Conservation (phyloP, 2,888 invertebrate genomes). For the Thereva nobilitata region DNA sequence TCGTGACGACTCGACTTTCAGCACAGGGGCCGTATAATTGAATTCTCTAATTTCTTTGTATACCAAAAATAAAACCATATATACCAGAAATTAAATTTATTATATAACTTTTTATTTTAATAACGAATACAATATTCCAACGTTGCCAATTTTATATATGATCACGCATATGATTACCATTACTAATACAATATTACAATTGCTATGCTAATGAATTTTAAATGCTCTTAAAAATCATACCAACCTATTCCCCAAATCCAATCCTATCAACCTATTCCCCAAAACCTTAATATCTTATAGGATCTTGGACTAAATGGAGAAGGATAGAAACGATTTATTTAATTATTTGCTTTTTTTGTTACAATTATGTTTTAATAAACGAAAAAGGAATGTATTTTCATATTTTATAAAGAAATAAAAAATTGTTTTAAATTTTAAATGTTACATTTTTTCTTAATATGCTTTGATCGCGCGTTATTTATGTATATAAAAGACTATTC, state of each 20-base stretch:
- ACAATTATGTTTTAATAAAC: conserved; percentile 11
- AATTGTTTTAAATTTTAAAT: conserved; percentile 7
- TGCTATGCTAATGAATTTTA: too few relatives aligned
- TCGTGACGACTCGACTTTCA: too few relatives aligned
- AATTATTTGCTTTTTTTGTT: neutral
- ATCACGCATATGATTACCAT: neutral
- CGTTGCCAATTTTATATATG: neutral
- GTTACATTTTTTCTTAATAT: conserved; percentile 19
- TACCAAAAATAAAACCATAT: too few relatives aligned
- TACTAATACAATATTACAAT: too few relatives aligned
- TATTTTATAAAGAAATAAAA: conserved; percentile 21
- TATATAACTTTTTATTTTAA: neutral
- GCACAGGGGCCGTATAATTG: too few relatives aligned
- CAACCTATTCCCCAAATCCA: too few relatives aligned
- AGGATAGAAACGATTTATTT: neutral
- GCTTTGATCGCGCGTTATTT: conserved; percentile 5
- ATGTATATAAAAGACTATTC: neutral
- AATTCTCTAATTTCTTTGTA: too few relatives aligned
- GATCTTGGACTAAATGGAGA: neutral
- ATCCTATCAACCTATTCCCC: too few relatives aligned
- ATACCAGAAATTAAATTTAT: too few relatives aligned
- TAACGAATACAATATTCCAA: neutral
- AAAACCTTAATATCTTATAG: too few relatives aligned
- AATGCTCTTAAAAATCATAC: too few relatives aligned
- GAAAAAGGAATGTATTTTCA: conserved; percentile 23